Percentiles rank a stretch among this genome's conserved stretches.
Conservation (phyloP, 2,797 vertebrate species). For the Sebastes steindachneri region DNA sequence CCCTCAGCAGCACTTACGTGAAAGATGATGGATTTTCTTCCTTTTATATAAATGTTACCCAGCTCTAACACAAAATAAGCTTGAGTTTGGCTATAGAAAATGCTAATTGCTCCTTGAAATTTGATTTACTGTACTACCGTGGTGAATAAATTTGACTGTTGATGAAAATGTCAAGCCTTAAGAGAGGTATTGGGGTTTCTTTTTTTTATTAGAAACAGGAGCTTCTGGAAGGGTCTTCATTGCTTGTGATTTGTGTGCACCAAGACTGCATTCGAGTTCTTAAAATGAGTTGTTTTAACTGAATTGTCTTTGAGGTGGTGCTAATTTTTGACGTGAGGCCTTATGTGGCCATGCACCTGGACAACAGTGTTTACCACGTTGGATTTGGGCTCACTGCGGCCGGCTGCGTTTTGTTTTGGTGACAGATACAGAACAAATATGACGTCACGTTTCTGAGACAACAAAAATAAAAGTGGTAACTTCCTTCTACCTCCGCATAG, state of each 20-base stretch:
- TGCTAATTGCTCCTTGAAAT: constrained; percentile 35
- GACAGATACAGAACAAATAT: fast-evolving
- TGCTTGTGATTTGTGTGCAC: neutral
- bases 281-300: neutral
- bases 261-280: neutral
- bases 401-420: too few species aligned
- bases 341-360: neutral
- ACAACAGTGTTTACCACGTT: neutral
- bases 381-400: too few species aligned
- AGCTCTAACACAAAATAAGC: constrained; percentile 3
- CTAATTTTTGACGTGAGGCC: neutral
- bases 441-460: too few species aligned
- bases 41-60: constrained; percentile 3
- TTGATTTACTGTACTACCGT: constrained; percentile 6
- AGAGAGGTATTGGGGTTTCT: neutral
- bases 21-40: constrained; percentile 18
- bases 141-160: constrained; percentile 14
- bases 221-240: neutral
- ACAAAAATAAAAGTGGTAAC: too few species aligned
- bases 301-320: neutral
- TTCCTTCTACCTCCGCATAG: too few species aligned
- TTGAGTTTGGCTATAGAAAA: constrained; percentile 1
- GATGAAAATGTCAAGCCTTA: constrained; percentile 14
- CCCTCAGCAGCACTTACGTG: constrained; percentile 26
- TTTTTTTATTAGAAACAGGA: neutral